Base-by-base conservation (phyloP, 53 echinoderm and acorn worm species). In the Hippasteria phrygiana region DNA sequence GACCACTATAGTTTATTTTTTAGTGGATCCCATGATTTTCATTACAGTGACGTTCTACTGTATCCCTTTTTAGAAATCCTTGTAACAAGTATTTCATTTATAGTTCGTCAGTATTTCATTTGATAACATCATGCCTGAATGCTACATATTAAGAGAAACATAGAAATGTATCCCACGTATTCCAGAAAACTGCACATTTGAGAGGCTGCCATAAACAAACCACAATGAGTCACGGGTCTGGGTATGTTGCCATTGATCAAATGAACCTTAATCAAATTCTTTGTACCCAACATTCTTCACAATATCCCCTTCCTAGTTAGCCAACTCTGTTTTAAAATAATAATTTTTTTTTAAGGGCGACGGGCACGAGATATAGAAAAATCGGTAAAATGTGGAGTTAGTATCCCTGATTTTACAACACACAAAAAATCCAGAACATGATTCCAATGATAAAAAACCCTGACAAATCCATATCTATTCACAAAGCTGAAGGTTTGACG, bases 171-270 rank as follows among this genome's bases (percentile, higher is more conserved):
- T 59, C 69, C 16, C 37, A 3, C 69, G 10, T n/a, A n/a, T n/a
- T n/a, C n/a, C n/a, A n/a, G n/a, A n/a, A n/a, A n/a, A n/a, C n/a
- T n/a, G n/a, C n/a, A n/a, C 36, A 34, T 67, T 35, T 36, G 59
- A 59, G 59, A 67, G 69, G 10, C 18, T 35, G 69, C 10, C 17
- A 35, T 67, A 67, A 32, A 67, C 69, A 35, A 31, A 67, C 69
- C 69, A 67, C 69, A 67, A 67, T 67, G 69, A 67, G 34, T 67
- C 69, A 67, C 69, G 17, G 1, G 69, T 67, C 69, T 67, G 37
- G 2, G 12, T 0, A 67, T 48, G 34, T 32, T 1, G 27, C n/a
- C 4, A 18, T 31, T 65, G 34, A 1, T 17, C 8, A 45, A 45
- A 45, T 45, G n/a, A n/a, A n/a, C n/a, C n/a, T n/a, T n/a, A n/a